Percentiles rank a stretch among this genome's conserved stretches.
phyloP scores from a whole-genome alignment of 2,888 invertebrate genomes.

The Phortica magna region DNA sequence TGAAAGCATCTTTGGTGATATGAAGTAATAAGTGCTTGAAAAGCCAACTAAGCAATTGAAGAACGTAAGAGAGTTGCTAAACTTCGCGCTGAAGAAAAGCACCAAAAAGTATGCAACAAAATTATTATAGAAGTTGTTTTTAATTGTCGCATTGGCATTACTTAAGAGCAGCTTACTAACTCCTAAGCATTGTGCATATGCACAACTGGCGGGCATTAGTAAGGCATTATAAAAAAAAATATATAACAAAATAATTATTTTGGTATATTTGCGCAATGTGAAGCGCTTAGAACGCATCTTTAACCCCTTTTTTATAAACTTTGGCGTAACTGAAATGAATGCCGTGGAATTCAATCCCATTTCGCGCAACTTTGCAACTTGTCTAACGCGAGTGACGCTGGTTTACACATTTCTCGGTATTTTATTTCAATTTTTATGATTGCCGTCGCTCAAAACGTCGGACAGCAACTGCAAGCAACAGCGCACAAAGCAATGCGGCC shows the following conservation, averaged over 20 bases:
- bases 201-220: too few relatives aligned
- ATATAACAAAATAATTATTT: background rate
- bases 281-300: background rate
- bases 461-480: background rate
- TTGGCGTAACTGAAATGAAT: background rate
- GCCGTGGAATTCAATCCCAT: slow-evolving; percentile 10
- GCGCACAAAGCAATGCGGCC: background rate
- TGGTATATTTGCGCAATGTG: background rate
- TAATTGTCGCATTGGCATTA: too few relatives aligned
- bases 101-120: too few relatives aligned
- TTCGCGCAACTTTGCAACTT: slow-evolving; percentile 21
- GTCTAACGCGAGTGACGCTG: slow-evolving; percentile 6
- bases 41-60: too few relatives aligned
- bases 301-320: background rate
- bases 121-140: too few relatives aligned
- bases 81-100: too few relatives aligned
- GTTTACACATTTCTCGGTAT: slow-evolving; percentile 34
- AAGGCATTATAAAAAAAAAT: background rate
- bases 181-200: too few relatives aligned
- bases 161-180: too few relatives aligned
- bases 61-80: too few relatives aligned
- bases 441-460: slow-evolving; percentile 32
- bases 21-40: too few relatives aligned
- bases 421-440: slow-evolving; percentile 45
- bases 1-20: too few relatives aligned